Conservation (phyloP, 2,113 vertebrate genomes). For the Chionomys nivalis region DNA sequence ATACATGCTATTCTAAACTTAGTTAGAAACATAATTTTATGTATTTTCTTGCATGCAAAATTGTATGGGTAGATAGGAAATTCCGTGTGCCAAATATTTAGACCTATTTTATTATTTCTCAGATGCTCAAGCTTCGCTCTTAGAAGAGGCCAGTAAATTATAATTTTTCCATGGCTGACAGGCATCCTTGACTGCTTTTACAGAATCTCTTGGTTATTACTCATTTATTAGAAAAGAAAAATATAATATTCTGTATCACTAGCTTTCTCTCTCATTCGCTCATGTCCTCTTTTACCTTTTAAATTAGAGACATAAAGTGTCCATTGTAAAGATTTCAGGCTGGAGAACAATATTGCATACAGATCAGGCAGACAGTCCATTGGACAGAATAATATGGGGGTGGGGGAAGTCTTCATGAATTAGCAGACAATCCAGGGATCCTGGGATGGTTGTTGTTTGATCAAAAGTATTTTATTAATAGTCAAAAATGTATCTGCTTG, state of each 20-base stretch:
- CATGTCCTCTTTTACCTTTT: slow-evolving; percentile 9
- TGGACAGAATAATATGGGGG: slow-evolving; percentile 5
- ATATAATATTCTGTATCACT: slow-evolving; percentile 58
- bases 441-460: slow-evolving; percentile 61
- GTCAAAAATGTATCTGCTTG: slow-evolving; percentile 36
- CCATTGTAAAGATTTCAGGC: slow-evolving; percentile 67
- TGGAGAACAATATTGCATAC: slow-evolving; percentile 51
- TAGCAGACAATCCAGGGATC: not conserved
- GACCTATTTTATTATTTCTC: slow-evolving; percentile 61
- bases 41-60: slow-evolving; percentile 58
- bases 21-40: slow-evolving; percentile 51
- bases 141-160: slow-evolving; percentile 60
- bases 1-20: slow-evolving; percentile 61
- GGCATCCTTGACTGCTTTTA: slow-evolving; percentile 64
- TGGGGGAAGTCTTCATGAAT: slow-evolving; percentile 41
- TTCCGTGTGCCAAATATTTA: slow-evolving; percentile 55
- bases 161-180: slow-evolving; percentile 64
- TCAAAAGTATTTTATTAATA: slow-evolving; percentile 66
- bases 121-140: slow-evolving; percentile 57
- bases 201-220: slow-evolving; percentile 68
- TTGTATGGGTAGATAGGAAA: not conserved
- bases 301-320: slow-evolving; percentile 74
- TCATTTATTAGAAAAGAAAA: slow-evolving; percentile 61
- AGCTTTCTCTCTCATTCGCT: not conserved
- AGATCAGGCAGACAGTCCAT: slow-evolving; percentile 44